These are phyloP conservation scores for Melanostoma mellinum DNA, from an alignment of 2,888 invertebrate species.

Conservation along the genomic window DNA sequence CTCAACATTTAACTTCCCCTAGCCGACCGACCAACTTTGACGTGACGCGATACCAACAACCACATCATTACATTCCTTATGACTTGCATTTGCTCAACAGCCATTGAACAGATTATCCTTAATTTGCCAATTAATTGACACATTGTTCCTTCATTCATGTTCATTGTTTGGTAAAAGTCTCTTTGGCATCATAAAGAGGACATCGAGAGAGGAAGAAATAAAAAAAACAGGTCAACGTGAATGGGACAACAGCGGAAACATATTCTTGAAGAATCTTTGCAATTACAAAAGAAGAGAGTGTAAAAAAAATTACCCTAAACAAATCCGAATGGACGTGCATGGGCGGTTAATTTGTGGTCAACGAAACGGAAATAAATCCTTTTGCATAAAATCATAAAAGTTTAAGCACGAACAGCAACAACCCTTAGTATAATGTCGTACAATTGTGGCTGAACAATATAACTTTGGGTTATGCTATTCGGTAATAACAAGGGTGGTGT, in stretches of 20 bases:
- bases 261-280: conserved; percentile 51
- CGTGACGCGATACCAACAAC: too few species aligned
- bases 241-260: conserved; percentile 40
- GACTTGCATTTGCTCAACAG: neutral
- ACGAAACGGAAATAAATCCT: conserved; percentile 70
- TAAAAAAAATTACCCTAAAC: conserved; percentile 67
- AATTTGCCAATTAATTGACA: conserved; percentile 68
- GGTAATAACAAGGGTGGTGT: conserved; percentile 40
- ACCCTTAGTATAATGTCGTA: conserved; percentile 62
- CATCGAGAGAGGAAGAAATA: conserved; percentile 4
- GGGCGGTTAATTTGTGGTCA: conserved; percentile 72
- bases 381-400: conserved; percentile 64
- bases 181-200: conserved; percentile 20
- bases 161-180: conserved; percentile 59
- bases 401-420: conserved; percentile 61
- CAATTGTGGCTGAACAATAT: conserved; percentile 40
- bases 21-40: too few species aligned
- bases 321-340: conserved; percentile 61
- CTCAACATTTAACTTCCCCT: too few species aligned
- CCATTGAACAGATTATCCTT: conserved; percentile 52
- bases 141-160: conserved; percentile 63
- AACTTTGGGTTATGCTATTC: neutral
- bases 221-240: conserved; percentile 36
- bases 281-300: neutral
- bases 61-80: too few species aligned